Conservation (phyloP, 2,888 invertebrate species). For the Mimachlamys varia region DNA sequence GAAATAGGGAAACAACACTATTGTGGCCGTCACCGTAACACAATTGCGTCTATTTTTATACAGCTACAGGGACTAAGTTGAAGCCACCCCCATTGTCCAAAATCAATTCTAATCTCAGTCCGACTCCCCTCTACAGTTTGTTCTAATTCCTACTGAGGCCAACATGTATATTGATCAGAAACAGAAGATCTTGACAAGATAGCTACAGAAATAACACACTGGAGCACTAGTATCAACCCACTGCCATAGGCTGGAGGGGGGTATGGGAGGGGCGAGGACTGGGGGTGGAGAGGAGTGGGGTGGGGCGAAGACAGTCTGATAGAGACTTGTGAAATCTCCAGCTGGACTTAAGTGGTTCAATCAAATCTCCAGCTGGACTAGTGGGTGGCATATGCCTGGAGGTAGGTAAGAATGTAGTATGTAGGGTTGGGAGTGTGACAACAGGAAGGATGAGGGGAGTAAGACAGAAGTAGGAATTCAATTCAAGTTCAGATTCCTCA, state of each 20-base stretch:
- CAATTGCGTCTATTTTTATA: neutral
- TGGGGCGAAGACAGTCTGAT: too few relatives aligned
- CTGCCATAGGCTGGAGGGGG: neutral
- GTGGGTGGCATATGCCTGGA: too few relatives aligned
- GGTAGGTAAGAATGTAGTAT: too few relatives aligned
- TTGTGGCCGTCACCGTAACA: neutral
- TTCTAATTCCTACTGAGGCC: neutral
- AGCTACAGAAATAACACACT: neutral
- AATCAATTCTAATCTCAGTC: slow-evolving; percentile 7
- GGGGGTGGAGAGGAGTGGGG: neutral
- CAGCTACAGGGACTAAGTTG: neutral
- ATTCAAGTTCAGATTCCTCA: too few relatives aligned
- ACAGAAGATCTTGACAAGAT: neutral
- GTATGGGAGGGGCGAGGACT: neutral
- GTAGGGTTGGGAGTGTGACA: too few relatives aligned
- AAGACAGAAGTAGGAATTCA: too few relatives aligned
- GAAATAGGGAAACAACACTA: too few relatives aligned
- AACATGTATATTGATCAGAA: neutral
- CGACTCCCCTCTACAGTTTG: neutral
- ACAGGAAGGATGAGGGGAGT: too few relatives aligned
- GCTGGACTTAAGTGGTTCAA: too few relatives aligned
- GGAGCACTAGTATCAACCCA: neutral
- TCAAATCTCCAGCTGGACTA: too few relatives aligned
- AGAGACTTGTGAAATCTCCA: too few relatives aligned
- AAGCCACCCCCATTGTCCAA: neutral